phyloP scores from a whole-genome alignment of 2,888 invertebrate species.

The Heteromyza rotundicornis region DNA sequence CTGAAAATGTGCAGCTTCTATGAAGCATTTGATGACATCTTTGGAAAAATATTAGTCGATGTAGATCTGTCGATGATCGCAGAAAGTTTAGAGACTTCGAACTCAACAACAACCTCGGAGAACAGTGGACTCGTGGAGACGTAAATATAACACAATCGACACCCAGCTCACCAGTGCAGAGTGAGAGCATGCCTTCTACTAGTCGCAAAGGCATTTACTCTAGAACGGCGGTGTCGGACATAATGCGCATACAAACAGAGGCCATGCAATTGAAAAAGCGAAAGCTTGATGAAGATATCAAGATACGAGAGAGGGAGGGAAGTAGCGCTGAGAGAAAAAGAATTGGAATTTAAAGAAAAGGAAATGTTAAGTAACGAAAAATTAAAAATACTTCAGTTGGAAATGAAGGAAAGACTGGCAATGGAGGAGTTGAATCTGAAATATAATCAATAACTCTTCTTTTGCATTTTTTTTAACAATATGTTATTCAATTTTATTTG shows the following conservation, averaged over 20 bases:
- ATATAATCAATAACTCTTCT: too few relatives aligned
- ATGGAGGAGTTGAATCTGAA: constrained; percentile 13
- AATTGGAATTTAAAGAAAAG: background rate
- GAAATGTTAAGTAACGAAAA: constrained; percentile 9
- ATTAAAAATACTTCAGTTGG: constrained; percentile 13
- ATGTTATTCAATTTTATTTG: too few relatives aligned
- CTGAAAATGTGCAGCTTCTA: constrained; percentile 11
- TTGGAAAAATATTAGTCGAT: constrained; percentile 8
- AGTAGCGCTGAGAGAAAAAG: background rate
- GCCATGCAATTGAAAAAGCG: background rate
- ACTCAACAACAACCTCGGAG: too few relatives aligned
- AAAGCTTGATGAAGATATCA: too few relatives aligned
- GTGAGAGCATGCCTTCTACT: background rate
- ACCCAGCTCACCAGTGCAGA: too few relatives aligned
- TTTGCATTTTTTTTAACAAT: too few relatives aligned
- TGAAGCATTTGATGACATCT: background rate
- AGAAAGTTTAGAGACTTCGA: too few relatives aligned
- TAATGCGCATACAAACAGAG: constrained; percentile 14
- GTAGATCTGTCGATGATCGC: too few relatives aligned
- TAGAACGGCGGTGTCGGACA: constrained; percentile 10
- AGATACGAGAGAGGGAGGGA: too few relatives aligned
- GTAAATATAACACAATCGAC: too few relatives aligned
- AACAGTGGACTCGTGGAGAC: too few relatives aligned
- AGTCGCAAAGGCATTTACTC: constrained; percentile 14
- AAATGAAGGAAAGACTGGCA: constrained; percentile 13